Evolutionary conservation across 1,140 invertebrate genomes (phyloP).

Genomic region (Atta colombica): DNA sequence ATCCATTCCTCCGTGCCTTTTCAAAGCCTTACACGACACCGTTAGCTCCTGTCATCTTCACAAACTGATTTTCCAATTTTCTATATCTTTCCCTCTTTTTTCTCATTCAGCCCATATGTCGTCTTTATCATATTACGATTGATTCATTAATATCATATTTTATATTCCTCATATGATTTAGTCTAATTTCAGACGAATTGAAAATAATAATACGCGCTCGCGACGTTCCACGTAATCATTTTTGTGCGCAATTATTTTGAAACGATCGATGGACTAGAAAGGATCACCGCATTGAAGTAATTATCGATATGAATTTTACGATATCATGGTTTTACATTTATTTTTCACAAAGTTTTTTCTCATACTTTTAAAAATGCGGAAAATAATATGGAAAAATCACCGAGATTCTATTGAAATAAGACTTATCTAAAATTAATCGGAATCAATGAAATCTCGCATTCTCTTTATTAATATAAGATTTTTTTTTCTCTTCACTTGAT

Average conservation of each 20-base stretch:
- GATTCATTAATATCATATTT: constrained; percentile 12
- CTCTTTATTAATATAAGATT: neutral
- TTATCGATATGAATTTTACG: neutral
- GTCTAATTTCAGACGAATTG: neutral
- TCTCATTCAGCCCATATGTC: neutral
- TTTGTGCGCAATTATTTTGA: neutral
- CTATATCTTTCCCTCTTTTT: neutral
- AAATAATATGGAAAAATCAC: neutral
- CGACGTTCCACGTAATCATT: neutral
- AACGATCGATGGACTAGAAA: neutral
- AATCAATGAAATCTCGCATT: neutral
- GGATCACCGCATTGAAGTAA: neutral
- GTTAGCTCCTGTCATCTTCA: neutral
- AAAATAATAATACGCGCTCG: neutral
- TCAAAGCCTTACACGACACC: neutral
- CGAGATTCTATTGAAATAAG: neutral
- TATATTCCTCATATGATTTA: neutral
- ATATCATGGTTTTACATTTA: neutral
- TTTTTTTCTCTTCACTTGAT: neutral
- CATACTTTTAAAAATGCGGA: neutral
- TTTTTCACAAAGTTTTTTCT: neutral
- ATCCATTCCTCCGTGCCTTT: neutral
- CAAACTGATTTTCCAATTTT: constrained; percentile 26
- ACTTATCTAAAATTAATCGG: neutral
- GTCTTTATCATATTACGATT: neutral